These are phyloP conservation scores for Diadumene lineata DNA, from an alignment of 92 coral and sea anemone species.

Conservation along the genomic window DNA sequence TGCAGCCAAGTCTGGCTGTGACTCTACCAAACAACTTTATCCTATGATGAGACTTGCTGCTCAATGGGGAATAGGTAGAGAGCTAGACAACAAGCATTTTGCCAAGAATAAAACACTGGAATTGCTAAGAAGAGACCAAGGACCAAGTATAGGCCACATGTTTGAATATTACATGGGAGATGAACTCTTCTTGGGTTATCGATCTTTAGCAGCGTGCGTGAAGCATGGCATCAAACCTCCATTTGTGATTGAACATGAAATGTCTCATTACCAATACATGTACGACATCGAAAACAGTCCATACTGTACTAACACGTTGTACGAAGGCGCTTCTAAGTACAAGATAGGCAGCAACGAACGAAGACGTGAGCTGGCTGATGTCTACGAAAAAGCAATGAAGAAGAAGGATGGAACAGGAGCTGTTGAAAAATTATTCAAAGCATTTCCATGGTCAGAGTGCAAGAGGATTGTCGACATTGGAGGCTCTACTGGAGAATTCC, in stretches of 20 bases:
- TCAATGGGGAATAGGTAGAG: conserved; percentile 1
- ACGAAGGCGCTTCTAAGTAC: background rate
- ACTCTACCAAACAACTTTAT: background rate
- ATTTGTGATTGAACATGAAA: conserved; percentile 40
- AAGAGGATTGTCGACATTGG: too few relatives aligned
- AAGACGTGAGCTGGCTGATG: conserved; percentile 38
- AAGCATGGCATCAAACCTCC: conserved; percentile 14
- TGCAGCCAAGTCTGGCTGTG: background rate
- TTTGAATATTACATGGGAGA: conserved; percentile 40
- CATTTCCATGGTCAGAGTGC: conserved; percentile 66
- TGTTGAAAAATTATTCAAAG: conserved; percentile 11
- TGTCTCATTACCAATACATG: conserved; percentile 44
- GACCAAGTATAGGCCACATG: conserved; percentile 55
- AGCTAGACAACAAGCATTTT: conserved; percentile 27
- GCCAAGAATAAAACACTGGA: conserved; percentile 48
- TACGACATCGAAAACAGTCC: background rate
- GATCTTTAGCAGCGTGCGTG: conserved; percentile 39
- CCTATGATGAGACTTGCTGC: background rate
- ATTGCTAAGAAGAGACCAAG: conserved; percentile 48
- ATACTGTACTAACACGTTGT: background rate
- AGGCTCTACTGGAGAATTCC: too few relatives aligned
- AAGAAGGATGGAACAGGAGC: background rate
- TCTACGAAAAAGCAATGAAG: conserved; percentile 41
- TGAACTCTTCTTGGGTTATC: conserved; percentile 40
- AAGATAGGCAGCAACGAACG: conserved; percentile 43